phyloP scores from a whole-genome alignment of 2,113 vertebrate species.

The Parus major region DNA sequence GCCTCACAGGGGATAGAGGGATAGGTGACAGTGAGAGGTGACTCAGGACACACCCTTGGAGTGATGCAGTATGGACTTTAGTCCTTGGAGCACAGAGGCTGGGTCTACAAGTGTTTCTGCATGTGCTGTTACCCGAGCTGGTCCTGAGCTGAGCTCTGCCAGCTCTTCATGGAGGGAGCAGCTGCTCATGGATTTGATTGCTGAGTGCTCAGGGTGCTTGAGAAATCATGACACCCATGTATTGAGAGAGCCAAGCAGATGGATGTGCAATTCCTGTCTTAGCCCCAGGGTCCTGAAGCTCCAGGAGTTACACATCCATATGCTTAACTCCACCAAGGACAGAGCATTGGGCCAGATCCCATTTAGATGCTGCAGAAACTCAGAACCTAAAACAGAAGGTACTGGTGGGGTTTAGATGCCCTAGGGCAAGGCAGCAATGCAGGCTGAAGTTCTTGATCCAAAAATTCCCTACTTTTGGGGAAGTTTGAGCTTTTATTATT shows the following conservation, averaged over 20 bases:
- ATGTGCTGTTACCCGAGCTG: not conserved
- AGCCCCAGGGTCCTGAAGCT: not conserved
- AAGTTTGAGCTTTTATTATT: not conserved
- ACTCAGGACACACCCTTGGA: not conserved
- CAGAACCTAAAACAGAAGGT: not conserved
- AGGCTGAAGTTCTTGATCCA: not conserved
- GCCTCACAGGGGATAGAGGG: not conserved
- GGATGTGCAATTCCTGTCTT: not conserved
- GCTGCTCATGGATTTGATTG: not conserved
- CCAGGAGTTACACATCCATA: not conserved
- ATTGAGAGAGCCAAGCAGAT: not conserved
- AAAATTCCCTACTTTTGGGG: not conserved
- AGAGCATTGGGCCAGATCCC: not conserved
- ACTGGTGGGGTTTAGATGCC: not conserved
- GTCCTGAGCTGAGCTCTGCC: not conserved
- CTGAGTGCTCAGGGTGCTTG: not conserved
- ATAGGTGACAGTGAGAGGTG: not conserved
- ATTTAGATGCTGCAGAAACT: not conserved
- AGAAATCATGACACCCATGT: not conserved
- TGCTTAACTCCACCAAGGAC: not conserved
- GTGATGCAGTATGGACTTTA: not conserved
- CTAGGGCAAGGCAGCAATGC: not conserved
- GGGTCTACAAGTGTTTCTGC: not conserved
- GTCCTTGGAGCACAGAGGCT: not conserved
- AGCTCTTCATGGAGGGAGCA: not conserved